Base-by-base conservation (phyloP, 2,888 invertebrate species). In the Phaedon cochleariae region DNA sequence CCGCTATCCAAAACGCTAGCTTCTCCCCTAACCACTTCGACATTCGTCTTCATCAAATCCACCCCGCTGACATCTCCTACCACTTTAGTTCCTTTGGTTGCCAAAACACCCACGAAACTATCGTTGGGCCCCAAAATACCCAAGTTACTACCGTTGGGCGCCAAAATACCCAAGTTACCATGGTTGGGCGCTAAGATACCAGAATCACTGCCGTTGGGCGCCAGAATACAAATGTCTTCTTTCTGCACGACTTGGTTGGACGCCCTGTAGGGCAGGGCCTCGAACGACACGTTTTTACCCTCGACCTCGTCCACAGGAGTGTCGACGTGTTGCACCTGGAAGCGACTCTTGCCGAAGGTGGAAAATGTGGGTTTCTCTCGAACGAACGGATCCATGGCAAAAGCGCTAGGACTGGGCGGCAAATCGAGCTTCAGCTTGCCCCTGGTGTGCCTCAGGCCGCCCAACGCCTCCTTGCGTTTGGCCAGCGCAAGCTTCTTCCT, bases 341-440 rank as follows among this genome's bases (percentile, higher is more conserved):
- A 84, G 60, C 84, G 71, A 73, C 84, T 82, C 75, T 88, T 88
- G 17, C 88, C 88, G 78, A 89, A 88, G 0, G 88, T 88, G 0
- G 87, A 87, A 77, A 88, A 88, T 0, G 87, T 87, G 1, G 88
- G 88, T 61, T 81, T 78, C 26, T 84, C 85, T 18, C 84, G 77
- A n/a, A 82, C 80, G 6, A 41, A 51, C 79, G 85, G 84, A 31
- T 86, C 85, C 45, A 87, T 71, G 9, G 75, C 75, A 64, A 83
- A 82, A 26, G 7, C 76, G 55, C 80, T 82, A 0, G 88, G 88
- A 74, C 87, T 87, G 1, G 87, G 87, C 0, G 89, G 88, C 26
- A 93, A 83, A 81, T 92, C 91, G 9, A 92, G 84, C 78, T 91
- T 92, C 15, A 93, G 85, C 69, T 87, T 87, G 79, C 91, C 90